Evolutionary conservation across 2,888 invertebrate species (phyloP).

Genomic region (Ganaspis brasiliensis): DNA sequence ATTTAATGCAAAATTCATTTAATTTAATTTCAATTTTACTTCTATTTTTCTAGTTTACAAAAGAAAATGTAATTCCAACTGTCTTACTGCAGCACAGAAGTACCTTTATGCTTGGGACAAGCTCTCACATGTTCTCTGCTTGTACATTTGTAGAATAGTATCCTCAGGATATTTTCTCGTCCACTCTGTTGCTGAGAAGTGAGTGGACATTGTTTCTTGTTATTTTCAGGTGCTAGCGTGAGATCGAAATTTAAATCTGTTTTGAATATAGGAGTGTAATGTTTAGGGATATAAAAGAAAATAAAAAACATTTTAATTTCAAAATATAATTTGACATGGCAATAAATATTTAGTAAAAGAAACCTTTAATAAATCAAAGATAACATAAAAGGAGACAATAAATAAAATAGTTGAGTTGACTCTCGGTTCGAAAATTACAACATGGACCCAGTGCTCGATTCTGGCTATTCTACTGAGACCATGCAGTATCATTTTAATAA

Average conservation of each 20-base stretch:
- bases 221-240: background rate
- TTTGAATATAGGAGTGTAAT: background rate
- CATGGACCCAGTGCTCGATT: too few relatives aligned
- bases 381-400: too few relatives aligned
- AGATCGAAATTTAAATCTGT: background rate
- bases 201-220: background rate
- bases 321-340: too few relatives aligned
- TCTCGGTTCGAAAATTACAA: too few relatives aligned
- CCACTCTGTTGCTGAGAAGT: slow-evolving; percentile 1
- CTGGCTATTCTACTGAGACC: too few relatives aligned
- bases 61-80: background rate
- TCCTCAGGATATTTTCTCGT: slow-evolving; percentile 34
- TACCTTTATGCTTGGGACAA: slow-evolving; percentile 6
- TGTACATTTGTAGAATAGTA: slow-evolving; percentile 24
- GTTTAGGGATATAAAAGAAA: too few relatives aligned
- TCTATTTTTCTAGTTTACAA: too few relatives aligned
- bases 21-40: background rate
- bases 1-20: background rate
- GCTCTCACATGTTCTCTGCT: background rate
- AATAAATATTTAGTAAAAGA: too few relatives aligned
- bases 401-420: too few relatives aligned
- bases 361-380: too few relatives aligned
- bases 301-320: too few relatives aligned
- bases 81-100: background rate
- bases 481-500: too few relatives aligned